Evolutionary conservation across 1,140 invertebrate species (phyloP), one percentile per base, ranked within the genome.

Genomic region (Formica exsecta): DNA sequence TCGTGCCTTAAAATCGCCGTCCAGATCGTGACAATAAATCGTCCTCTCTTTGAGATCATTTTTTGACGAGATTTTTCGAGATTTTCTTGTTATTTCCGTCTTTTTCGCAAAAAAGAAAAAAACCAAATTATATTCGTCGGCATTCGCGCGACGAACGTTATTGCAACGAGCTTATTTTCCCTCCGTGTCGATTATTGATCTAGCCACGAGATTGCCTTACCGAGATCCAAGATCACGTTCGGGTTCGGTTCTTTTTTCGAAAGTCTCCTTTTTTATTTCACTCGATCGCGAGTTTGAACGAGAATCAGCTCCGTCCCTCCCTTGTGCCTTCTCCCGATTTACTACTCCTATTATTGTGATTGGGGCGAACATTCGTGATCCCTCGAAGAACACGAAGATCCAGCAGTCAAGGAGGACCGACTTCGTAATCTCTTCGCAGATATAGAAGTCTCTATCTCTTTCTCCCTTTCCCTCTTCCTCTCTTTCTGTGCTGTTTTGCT

Each of bases 1-100:
- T 66, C 83, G 93, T 93, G 93, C 93, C 93, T 93, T 93, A 92
- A 85, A 80, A 88, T 90, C 89, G 85, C 93, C 93, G 93, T 93
- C 93, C 93, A 91, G n/a, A 79, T 70, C 51, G 86, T 80, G 89
- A 90, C 89, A 90, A 90, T 90, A 90, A 90, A 36, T 36, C 62
- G 75, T 85, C 75, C 74, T 87, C 74, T 76, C 32, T 61, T 57
- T 41, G 61, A 57, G 57, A 48, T 22, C 3, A 1, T 9, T 19
- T 13, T 51, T 64, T 38, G 62, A 25, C 44, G 44, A 70, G 48
- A 81, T 38, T 48, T 32, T 76, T 73, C 22, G 41, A 85, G 41
- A 29, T 11, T 11, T 51, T 32, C 36, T 62, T 41, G 36, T 61
- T 36, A 41, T 32, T 11, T 7, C 57, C 73, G 22, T n/a, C 32